Evolutionary conservation across 2,888 invertebrate species (phyloP), one percentile per base, ranked within the genome.

Genomic region (Sinelater perroti): DNA sequence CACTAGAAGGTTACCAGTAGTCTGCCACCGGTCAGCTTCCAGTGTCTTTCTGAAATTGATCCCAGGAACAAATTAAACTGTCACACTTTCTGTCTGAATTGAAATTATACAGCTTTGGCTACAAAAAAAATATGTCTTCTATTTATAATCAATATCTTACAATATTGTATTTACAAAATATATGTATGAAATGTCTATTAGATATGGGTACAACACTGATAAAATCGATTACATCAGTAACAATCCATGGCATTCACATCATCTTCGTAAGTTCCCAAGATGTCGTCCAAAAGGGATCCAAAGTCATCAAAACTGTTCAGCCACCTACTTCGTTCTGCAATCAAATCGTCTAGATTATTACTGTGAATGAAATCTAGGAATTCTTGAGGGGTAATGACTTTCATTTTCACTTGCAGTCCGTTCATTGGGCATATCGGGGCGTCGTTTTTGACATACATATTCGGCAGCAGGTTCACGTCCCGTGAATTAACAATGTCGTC

Each of bases 241-340:
- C 90, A 90, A 79, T 90, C 90, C 80, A 89, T 82, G 18, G 81
- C 79, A 68, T 88, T 88, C 0, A 83, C 83, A 56, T 85, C 82
- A 1, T 76, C 70, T 63, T 84, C 81, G 66, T 87, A 84, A 47
- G 85, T 81, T 6, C 85, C 83, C 14, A 90, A 73, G 60, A 91
- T 87, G 73, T 92, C 91, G 68, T 91, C 90, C 1, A 92, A 74
- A 2, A 91, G 79, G 0, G 90, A 90, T 1, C 84, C 82, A 10
- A 91, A 81, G 67, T 83, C 83, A 65, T 85, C 87, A n/a, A 86
- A 84, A 36, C 85, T 85, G 17, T 85, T 81, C 26, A 87, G 80
- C 90, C 91, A 91, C 45, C 84, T 82, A 42, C 78, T 82, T 64
- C 85, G 86, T 52, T 86, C 82, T 10, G 82, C 80, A 0, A 89